A percentile compares a stretch with the other conserved stretches of the same genome.
Conservation (phyloP, 2,888 invertebrate species). For the Deilephila porcellus region DNA sequence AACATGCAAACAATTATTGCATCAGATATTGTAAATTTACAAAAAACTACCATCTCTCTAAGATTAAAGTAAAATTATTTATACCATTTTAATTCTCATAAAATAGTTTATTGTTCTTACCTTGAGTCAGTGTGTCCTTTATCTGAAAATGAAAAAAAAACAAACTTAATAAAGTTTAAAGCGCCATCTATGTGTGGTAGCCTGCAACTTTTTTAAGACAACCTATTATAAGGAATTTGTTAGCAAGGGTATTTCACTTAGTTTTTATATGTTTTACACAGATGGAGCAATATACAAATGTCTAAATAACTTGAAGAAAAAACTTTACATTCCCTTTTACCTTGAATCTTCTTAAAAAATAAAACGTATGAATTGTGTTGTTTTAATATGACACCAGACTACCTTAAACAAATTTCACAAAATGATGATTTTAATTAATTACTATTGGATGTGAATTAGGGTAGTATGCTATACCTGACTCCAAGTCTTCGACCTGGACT, state of each 20-base stretch:
- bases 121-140: background rate
- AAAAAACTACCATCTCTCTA: background rate
- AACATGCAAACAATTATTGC: too few species aligned
- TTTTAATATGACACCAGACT: background rate
- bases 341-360: too few species aligned
- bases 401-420: background rate
- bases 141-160: constrained; percentile 3
- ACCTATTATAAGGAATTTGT: too few species aligned
- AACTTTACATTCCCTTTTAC: too few species aligned
- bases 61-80: background rate
- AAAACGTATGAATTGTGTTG: background rate
- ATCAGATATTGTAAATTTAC: too few species aligned
- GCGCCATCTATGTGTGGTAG: background rate
- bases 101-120: background rate
- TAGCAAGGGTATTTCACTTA: background rate
- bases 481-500: constrained; percentile 57
- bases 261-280: background rate
- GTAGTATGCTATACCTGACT: background rate
- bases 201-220: background rate
- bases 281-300: too few species aligned
- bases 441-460: too few species aligned
- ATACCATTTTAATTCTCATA: background rate
- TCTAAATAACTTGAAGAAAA: too few species aligned
- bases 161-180: background rate
- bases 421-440: too few species aligned